phyloP scores from a whole-genome alignment of 2,888 invertebrate genomes.

The Ceramica pisi region DNA sequence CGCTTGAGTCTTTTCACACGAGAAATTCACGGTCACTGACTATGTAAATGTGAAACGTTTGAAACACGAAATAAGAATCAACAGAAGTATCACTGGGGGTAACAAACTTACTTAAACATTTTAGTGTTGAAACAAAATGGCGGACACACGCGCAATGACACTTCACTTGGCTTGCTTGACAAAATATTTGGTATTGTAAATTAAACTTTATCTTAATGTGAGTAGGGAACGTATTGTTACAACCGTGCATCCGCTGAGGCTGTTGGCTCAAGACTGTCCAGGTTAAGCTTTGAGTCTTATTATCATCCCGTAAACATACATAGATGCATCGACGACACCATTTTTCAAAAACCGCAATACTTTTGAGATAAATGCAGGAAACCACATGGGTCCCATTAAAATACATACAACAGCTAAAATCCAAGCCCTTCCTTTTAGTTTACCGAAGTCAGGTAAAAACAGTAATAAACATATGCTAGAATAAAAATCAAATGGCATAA shows the following conservation, averaged over 20 bases:
- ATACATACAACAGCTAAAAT: too few relatives aligned
- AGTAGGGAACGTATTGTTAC: neutral
- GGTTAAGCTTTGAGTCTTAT: neutral
- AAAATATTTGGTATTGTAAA: constrained; percentile 5
- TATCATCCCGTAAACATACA: neutral
- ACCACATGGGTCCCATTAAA: neutral
- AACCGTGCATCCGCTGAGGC: constrained; percentile 18
- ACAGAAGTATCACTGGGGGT: constrained; percentile 40
- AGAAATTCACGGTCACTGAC: constrained; percentile 89
- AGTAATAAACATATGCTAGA: too few relatives aligned
- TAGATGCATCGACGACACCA: neutral
- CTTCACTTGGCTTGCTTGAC: constrained; percentile 1
- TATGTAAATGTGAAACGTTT: constrained; percentile 86
- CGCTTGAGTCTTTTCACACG: constrained; percentile 84
- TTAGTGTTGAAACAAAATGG: constrained; percentile 29
- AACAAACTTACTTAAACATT: constrained; percentile 38
- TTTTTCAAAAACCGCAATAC: neutral
- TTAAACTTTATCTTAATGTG: constrained; percentile 7
- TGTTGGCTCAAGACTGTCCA: constrained; percentile 32
- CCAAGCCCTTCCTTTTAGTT: too few relatives aligned
- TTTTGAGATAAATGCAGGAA: too few relatives aligned
- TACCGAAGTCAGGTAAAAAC: too few relatives aligned
- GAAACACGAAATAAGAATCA: constrained; percentile 41
- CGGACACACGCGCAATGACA: constrained; percentile 1
- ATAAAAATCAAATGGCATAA: too few relatives aligned